phyloP scores from a whole-genome alignment of 2,113 vertebrate species.

The Capricornis sumatraensis region DNA sequence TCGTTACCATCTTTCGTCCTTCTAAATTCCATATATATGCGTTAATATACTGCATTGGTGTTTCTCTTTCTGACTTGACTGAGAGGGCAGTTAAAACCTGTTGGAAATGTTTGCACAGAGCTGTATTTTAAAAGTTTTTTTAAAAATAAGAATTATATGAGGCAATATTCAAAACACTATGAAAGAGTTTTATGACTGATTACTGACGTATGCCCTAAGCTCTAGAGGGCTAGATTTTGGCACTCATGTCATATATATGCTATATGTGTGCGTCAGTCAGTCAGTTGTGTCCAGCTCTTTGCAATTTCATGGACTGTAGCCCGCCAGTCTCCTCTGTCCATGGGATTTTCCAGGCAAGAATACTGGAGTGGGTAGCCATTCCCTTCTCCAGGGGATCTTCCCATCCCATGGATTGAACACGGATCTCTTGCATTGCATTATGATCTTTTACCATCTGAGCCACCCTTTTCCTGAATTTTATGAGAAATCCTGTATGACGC shows the following conservation, averaged over 20 bases:
- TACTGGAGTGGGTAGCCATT: not conserved
- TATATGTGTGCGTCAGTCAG: not conserved
- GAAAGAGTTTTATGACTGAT: not conserved
- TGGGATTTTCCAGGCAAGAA: not conserved
- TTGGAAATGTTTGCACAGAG: not conserved
- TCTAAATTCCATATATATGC: not conserved
- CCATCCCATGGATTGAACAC: not conserved
- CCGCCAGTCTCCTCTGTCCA: not conserved
- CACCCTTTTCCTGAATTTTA: not conserved
- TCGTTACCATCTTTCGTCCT: accelerated
- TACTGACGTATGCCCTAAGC: not conserved
- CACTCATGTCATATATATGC: not conserved
- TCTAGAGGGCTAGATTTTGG: not conserved
- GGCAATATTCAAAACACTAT: not conserved
- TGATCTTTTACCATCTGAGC: not conserved
- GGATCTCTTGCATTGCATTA: not conserved
- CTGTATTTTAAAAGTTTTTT: not conserved
- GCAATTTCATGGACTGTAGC: not conserved
- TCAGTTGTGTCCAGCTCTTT: not conserved
- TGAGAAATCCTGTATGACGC: not conserved
- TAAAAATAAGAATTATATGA: not conserved
- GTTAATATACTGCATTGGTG: not conserved
- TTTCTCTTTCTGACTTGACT: not conserved
- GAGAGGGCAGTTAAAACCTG: not conserved
- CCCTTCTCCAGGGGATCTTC: not conserved